These are phyloP conservation scores for Stratiomys singularior DNA, from an alignment of 2,888 invertebrate species.

Conservation along the genomic window DNA sequence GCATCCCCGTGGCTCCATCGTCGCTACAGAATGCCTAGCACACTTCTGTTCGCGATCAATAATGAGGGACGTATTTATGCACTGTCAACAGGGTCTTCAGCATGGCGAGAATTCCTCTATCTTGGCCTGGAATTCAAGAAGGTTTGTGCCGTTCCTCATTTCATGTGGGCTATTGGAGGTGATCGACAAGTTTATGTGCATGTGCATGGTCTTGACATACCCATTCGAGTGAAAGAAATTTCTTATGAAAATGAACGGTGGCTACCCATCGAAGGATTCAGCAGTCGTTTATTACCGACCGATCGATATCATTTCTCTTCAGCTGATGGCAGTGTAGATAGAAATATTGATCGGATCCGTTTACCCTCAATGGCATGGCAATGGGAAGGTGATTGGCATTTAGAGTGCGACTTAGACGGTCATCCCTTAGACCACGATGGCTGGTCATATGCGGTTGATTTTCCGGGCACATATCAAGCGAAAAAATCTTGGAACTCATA, in stretches of 20 bases:
- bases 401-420: constrained; percentile 85
- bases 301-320: constrained; percentile 89
- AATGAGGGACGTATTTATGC: constrained; percentile 90
- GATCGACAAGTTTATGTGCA: constrained; percentile 93
- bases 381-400: constrained; percentile 95
- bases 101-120: constrained; percentile 89
- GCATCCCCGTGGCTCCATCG: constrained; percentile 30
- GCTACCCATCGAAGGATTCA: constrained; percentile 90
- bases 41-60: constrained; percentile 83
- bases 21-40: constrained; percentile 72
- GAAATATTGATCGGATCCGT: constrained; percentile 82
- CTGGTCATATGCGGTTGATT: constrained; percentile 94
- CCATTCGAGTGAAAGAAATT: constrained; percentile 89
- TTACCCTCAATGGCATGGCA: constrained; percentile 95
- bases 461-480: constrained; percentile 82
- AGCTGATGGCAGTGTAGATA: constrained; percentile 81
- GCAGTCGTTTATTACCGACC: constrained; percentile 83
- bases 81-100: constrained; percentile 80
- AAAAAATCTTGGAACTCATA: constrained; percentile 90
- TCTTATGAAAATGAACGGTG: constrained; percentile 94
- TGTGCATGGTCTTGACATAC: constrained; percentile 88
- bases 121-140: constrained; percentile 90
- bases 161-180: constrained; percentile 92
- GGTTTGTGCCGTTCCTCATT: constrained; percentile 84
- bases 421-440: constrained; percentile 90